Evolutionary conservation across 2,888 invertebrate genomes (phyloP).

Genomic region (Malthinus seriepunctatus): DNA sequence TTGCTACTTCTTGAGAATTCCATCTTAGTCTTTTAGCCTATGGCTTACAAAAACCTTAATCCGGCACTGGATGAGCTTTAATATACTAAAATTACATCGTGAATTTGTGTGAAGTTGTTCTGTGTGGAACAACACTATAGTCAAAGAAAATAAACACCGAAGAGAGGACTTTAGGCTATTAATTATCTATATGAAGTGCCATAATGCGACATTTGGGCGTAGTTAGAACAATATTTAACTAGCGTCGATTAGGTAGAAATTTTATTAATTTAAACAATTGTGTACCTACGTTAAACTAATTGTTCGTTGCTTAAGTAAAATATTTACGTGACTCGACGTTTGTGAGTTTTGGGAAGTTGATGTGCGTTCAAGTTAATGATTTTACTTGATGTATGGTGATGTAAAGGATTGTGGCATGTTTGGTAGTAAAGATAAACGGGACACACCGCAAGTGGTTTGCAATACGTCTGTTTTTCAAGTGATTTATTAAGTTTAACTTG

Average conservation of each 20-base stretch:
- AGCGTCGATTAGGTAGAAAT: background rate
- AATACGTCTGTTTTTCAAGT: constrained; percentile 26
- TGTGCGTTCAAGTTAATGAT: constrained; percentile 7
- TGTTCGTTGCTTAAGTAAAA: too few species aligned
- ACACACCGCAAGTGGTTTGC: constrained; percentile 27
- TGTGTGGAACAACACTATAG: background rate
- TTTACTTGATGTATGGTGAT: constrained; percentile 25
- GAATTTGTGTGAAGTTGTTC: background rate
- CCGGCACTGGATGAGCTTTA: too few species aligned
- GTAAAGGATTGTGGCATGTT: constrained; percentile 26
- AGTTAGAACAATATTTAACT: constrained; percentile 1
- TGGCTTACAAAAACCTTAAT: too few species aligned
- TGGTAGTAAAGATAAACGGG: constrained; percentile 33
- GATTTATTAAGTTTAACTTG: constrained; percentile 26
- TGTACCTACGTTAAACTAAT: too few species aligned
- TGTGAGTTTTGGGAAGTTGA: too few species aligned
- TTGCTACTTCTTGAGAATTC: too few species aligned
- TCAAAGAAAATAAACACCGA: background rate
- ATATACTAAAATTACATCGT: background rate
- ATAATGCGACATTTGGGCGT: background rate
- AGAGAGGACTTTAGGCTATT: background rate
- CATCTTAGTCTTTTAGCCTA: too few species aligned
- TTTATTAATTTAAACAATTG: too few species aligned
- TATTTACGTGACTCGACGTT: too few species aligned
- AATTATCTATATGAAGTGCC: constrained; percentile 1